Base-by-base conservation (phyloP, 2,113 vertebrate species). In the Dipodomys merriami region DNA sequence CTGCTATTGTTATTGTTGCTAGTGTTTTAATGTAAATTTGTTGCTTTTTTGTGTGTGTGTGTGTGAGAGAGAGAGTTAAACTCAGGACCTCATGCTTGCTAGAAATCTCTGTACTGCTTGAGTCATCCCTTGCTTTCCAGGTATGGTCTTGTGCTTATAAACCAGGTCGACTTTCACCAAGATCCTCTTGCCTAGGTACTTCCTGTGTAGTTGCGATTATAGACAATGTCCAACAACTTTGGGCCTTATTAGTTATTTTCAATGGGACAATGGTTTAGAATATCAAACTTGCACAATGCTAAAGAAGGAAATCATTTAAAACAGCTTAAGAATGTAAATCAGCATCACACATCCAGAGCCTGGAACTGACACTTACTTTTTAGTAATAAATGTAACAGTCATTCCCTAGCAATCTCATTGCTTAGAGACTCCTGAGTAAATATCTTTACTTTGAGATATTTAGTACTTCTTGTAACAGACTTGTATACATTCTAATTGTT, bases 381-480 rank as follows among this genome's bases (percentile, higher is more conserved):
- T 30, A 46, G 20, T 23, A 19, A 44, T 19, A 2, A 25, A 22
- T 5, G 10, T 49, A 62, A 7, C 3, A 46, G 2, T 44, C 0
- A 74, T 5, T 78, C 29, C 1, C 60, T 27, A 6, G 2, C 60
- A 39, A 0, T 78, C 3, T 15, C 23, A 46, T 88, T 83, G 82
- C 46, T 33, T 57, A n/a, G 44, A 86, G 6, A 30, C 68, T 13
- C 12, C 30, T 15, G 16, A 60, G 16, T 64, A 44, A 57, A 7
- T 69, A 67, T 53, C 39, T 86, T 83, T n/a, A 60, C 35, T 93
- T 83, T 73, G 23, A 74, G 91, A 76, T 7, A 87, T 90, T 83
- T 57, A 69, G 23, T 35, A 49, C 6, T 23, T 30, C 11, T 77
- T 71, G 91, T 78, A 35, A 81, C 64, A 83, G 16, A 13, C 88